Base-by-base conservation (phyloP, 2,888 invertebrate species). In the Mamestra brassicae region DNA sequence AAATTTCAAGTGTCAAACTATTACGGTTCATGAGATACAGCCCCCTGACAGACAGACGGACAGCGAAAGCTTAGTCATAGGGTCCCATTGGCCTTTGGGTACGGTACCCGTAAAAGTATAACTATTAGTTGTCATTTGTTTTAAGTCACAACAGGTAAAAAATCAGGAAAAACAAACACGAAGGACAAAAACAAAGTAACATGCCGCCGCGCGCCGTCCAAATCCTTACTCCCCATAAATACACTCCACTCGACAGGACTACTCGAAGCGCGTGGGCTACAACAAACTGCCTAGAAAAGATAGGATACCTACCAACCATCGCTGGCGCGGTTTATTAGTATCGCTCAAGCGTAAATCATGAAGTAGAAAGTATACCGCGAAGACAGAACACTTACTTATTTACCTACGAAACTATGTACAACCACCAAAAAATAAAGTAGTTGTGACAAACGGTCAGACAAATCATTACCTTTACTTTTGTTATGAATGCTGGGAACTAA, bases 331-430 rank as follows among this genome's bases (percentile, higher is more conserved):
- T 63, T 63, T 62, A 78, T 78, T 52, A 57, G 8, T 61, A 54
- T 65, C 58, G n/a, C 38, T 73, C 78, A 73, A 73, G 78, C 63
- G 62, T 73, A 26, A 26, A 26, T 45, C 73, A 67, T 64, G n/a
- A 73, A 78, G 67, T 67, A 64, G 63, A 54, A 73, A 68, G 36
- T 78, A 26, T 58, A 62, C 11, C 13, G 47, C 38, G 13, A 64
- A 58, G n/a, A 58, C 61, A 50, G 42, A 74, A 70, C n/a, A 69
- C 8, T 52, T 34, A 58, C n/a, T 8, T 71, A 13, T n/a, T 62
- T 17, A n/a, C 42, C 15, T 45, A 42, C 34, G 38, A 6, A 8
- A 42, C 15, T 58, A 45, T 34, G 17, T 60, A n/a, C 6, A 50
- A 13, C 50, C 13, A 50, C 50, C 58, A 36, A 60, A 73, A 71